Percentiles rank a stretch among this genome's conserved stretches.
These are phyloP conservation scores for Sweltsa coloradensis DNA, from an alignment of 1,140 invertebrate genomes.

Conservation along the genomic window DNA sequence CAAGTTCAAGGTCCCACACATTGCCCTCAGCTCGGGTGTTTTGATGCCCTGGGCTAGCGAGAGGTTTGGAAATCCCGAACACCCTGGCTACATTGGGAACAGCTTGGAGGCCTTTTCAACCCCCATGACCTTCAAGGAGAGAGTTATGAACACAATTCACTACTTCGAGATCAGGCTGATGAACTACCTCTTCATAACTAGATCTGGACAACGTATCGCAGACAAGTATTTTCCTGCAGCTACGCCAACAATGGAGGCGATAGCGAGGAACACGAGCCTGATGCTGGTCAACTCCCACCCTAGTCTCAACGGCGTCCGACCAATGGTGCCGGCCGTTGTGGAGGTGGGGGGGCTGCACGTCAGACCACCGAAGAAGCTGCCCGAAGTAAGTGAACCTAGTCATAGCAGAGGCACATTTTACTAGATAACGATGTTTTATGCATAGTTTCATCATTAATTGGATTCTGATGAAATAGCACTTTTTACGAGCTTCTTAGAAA, in stretches of 20 bases:
- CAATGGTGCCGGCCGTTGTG: constrained; percentile 23
- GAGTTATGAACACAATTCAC: constrained; percentile 27
- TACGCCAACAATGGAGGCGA: constrained; percentile 14
- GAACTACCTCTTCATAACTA: neutral
- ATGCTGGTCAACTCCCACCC: constrained; percentile 22
- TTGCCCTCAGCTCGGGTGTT: neutral
- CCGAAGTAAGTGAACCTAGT: constrained; percentile 1
- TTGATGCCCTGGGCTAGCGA: neutral
- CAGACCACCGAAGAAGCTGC: constrained; percentile 3
- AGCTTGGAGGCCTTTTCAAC: too few species aligned
- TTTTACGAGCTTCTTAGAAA: too few species aligned
- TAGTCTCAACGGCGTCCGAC: constrained; percentile 17
- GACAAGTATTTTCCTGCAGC: constrained; percentile 11
- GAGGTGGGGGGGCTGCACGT: constrained; percentile 22
- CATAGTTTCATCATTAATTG: too few species aligned
- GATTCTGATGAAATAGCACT: too few species aligned
- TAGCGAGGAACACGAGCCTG: constrained; percentile 16
- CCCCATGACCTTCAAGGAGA: constrained; percentile 36
- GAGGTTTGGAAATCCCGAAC: neutral
- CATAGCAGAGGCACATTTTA: neutral
- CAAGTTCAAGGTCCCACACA: neutral
- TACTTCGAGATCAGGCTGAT: neutral
- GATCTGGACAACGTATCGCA: too few species aligned
- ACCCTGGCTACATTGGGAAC: neutral
- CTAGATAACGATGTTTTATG: neutral